Evolutionary conservation across 2,113 vertebrate species (phyloP).

Genomic region (Engraulis encrasicolus): DNA sequence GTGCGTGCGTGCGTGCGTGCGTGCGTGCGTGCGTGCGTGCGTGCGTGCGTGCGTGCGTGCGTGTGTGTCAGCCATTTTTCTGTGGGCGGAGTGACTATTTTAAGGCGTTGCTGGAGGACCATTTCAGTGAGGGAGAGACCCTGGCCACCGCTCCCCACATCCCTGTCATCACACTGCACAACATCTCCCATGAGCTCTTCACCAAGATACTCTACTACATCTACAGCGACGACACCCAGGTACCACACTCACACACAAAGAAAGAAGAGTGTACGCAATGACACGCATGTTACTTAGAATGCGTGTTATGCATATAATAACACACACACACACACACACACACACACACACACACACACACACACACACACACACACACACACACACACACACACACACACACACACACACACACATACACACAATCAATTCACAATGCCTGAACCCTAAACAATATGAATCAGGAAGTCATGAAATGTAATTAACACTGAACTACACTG

Average conservation of each 20-base stretch:
- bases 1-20: conserved; percentile 34
- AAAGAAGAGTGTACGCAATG: neutral
- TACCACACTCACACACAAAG: conserved; percentile 56
- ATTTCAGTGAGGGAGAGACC: conserved; percentile 89
- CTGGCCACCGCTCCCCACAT: conserved; percentile 85
- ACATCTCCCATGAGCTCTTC: conserved; percentile 88
- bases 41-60: conserved; percentile 39
- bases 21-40: neutral
- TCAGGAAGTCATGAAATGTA: too few relatives aligned
- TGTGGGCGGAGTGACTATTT: conserved; percentile 97
- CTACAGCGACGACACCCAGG: conserved; percentile 92
- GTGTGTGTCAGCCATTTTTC: conserved; percentile 87
- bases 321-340: neutral
- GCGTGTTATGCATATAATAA: too few relatives aligned
- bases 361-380: conserved; percentile 17
- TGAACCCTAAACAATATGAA: too few relatives aligned
- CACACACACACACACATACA: neutral
- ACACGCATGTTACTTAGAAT: neutral
- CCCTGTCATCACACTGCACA: conserved; percentile 86
- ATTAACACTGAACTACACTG: too few relatives aligned
- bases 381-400: neutral
- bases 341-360: conserved; percentile 11
- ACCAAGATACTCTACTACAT: conserved; percentile 90
- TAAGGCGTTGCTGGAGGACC: conserved; percentile 90
- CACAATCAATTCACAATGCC: too few relatives aligned